Conservation (phyloP, 2,113 vertebrate species). For the Ptychochromis oligacanthus region DNA sequence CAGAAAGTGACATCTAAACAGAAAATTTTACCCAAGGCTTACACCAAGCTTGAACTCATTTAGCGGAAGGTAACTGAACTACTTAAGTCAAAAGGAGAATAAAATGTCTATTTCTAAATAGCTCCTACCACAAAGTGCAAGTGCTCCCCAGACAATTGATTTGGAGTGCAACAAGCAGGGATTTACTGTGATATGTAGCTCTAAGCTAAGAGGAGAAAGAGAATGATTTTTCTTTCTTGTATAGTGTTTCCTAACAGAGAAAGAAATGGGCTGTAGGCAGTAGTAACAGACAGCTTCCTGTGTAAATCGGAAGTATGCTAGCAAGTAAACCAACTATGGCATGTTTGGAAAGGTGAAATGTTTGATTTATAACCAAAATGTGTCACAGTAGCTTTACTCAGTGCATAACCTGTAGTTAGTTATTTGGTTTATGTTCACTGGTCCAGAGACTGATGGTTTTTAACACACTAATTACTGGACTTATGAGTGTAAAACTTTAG, state of each 20-base stretch:
- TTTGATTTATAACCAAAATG: not conserved
- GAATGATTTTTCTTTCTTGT: not conserved
- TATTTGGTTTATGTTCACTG: not conserved
- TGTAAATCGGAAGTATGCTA: fast-evolving
- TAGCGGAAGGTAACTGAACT: not conserved
- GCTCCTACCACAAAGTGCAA: not conserved
- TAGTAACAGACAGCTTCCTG: not conserved
- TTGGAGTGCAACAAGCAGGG: not conserved
- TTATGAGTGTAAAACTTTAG: not conserved
- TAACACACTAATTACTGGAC: not conserved
- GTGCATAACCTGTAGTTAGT: not conserved
- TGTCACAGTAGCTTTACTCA: not conserved
- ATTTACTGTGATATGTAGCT: not conserved
- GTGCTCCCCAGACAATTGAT: not conserved
- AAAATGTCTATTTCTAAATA: not conserved
- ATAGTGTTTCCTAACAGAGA: not conserved
- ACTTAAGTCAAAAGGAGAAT: not conserved
- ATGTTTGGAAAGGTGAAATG: fast-evolving
- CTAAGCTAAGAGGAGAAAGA: not conserved
- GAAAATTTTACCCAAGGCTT: not conserved
- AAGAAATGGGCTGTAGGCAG: not conserved
- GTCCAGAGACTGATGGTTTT: not conserved
- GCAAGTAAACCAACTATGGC: not conserved
- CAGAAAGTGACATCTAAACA: not conserved
- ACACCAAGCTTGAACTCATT: not conserved